Evolutionary conservation across 2,888 invertebrate genomes (phyloP), one percentile per base, ranked within the genome.

Genomic region (Platerodrilus igneus): DNA sequence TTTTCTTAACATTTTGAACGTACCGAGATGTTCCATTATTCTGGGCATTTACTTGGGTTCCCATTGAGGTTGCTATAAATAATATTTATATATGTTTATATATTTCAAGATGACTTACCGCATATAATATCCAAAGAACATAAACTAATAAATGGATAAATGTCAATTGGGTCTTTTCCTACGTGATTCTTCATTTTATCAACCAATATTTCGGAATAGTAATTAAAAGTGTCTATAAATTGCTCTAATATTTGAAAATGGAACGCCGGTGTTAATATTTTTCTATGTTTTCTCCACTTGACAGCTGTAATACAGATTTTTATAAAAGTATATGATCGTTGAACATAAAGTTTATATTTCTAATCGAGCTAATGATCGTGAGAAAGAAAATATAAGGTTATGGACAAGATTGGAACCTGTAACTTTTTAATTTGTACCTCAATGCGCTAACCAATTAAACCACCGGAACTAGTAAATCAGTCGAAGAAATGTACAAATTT

Each of bases 241-340:
- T 80, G 77, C 55, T 82, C 78, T 30, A 86, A 63, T 36, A 85
- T 83, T 57, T 79, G 79, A 58, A 85, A 85, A 63, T 86, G 85
- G 62, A 85, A 86, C 0, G 84, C 77, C 1, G 85, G 83, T 0
- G 84, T 84, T 29, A 86, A 64, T 47, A 85, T 74, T 59, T 81
- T 83, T 10, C 86, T 71, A 49, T 81, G 75, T 0, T 63, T 64
- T 47, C 72, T 73, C 86, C 86, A 86, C 62, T 73, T 75, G 2
- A 60, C 46, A 3, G 74, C 77, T 60, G n/a, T n/a, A n/a, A n/a
- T n/a, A n/a, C n/a, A n/a, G n/a, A n/a, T n/a, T n/a, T n/a, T n/a
- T n/a, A n/a, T n/a, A n/a, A n/a, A n/a, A n/a, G n/a, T n/a, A n/a
- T n/a, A n/a, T n/a, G n/a, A n/a, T n/a, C n/a, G n/a, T n/a, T n/a